These are phyloP conservation scores for Orussus abietinus DNA, from an alignment of 1,140 invertebrate species.

Conservation along the genomic window DNA sequence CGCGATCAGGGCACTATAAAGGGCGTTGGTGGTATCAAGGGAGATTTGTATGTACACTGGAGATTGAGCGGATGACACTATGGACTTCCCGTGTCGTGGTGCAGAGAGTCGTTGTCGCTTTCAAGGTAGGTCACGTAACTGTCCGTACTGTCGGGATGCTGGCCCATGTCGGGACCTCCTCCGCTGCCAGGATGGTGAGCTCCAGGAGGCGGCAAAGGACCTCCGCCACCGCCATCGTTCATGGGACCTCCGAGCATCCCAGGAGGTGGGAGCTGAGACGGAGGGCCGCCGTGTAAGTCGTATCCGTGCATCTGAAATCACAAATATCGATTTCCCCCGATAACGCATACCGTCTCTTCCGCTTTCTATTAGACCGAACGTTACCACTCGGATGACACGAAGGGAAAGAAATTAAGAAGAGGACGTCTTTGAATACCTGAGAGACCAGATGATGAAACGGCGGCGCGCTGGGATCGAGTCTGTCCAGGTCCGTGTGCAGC, in stretches of 20 bases:
- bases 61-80: conserved; percentile 50
- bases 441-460: conserved; percentile 95
- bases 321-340: no score
- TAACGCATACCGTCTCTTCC: no score
- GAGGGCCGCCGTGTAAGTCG: conserved; percentile 64
- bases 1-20: conserved; percentile 16
- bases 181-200: conserved; percentile 55
- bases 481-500: conserved; percentile 86
- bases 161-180: conserved; percentile 48
- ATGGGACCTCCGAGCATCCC: conserved; percentile 45
- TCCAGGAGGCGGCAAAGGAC: conserved; percentile 54
- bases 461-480: conserved; percentile 77
- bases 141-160: conserved; percentile 78
- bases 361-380: no score
- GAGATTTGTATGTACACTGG: conserved; percentile 29
- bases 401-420: not conserved
- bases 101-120: conserved; percentile 65
- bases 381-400: conserved; percentile 1
- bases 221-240: conserved; percentile 37
- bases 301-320: conserved; percentile 79
- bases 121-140: conserved; percentile 87
- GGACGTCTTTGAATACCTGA: conserved; percentile 63
- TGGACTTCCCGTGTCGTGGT: conserved; percentile 61
- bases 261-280: conserved; percentile 46
- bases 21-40: conserved; percentile 9